Base-by-base conservation (phyloP, 64 coral and sea anemone genomes). In the Actinia tenebrosa region DNA sequence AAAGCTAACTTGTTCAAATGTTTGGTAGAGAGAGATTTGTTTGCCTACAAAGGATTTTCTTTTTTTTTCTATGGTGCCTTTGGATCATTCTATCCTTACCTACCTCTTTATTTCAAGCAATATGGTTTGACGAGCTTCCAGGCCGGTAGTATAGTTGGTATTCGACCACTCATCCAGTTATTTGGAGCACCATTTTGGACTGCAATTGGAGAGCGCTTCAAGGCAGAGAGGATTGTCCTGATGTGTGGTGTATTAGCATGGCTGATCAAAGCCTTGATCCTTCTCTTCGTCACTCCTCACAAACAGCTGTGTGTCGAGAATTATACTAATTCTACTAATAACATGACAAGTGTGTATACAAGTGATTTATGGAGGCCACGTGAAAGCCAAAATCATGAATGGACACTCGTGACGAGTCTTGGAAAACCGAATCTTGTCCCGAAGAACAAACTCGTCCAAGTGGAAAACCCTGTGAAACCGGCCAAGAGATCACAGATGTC, bases 181-280 rank as follows among this genome's bases (percentile, higher is more conserved):
- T 60, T 91, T 53, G 91, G 94, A 60, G 91, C 90, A 3, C 94
- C 94, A 18, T 92, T 95, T 47, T 95, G 94, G 83, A 80, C 87
- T 4, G 78, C 87, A 23, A 60, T 95, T n/a, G 94, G 87, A 17
- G 94, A 95, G 45, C 60, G 88, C 5, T 95, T 87, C 80, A 87
- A 92, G 75, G 91, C 84, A 25, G 84, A 89, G 50, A 95, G 82
- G 78, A 54, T 92, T 16, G 80, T 92, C 60, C 86, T 95, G 20
- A 64, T 92, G 43, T 54, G 84, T 3, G 89, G 90, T 3, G 86
- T 95, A 45, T 71, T 95, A 37, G 84, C 87, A 22, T 95, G 94
- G 94, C 56, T 95, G 42, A 30, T 89, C 61, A 97, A 97, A 79
- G 89, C 88, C 6, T 59, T 90, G 42, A 14, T 97, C 71, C 20